phyloP scores from a whole-genome alignment of 2,113 vertebrate species.

The Pelvicachromis taeniatus region DNA sequence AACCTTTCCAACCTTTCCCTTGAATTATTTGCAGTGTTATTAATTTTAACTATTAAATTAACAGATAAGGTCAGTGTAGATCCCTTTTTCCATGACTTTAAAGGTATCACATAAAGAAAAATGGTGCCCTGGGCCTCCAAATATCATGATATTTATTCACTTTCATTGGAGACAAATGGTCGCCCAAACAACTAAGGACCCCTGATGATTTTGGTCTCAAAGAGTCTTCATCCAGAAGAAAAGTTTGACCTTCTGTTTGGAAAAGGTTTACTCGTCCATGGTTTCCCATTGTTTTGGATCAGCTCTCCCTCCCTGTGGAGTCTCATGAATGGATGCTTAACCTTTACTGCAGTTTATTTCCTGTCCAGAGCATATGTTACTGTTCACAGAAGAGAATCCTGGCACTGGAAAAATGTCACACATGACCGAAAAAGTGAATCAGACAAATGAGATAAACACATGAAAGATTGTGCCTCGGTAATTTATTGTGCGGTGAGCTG shows the following conservation, averaged over 20 bases:
- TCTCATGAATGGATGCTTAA: slow-evolving; percentile 2
- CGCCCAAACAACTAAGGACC: neutral
- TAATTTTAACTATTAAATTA: neutral
- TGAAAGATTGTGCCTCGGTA: neutral
- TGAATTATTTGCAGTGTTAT: neutral
- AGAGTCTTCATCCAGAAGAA: neutral
- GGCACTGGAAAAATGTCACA: neutral
- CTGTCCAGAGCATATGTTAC: neutral
- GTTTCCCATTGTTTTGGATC: neutral
- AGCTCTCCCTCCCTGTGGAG: neutral
- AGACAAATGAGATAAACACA: neutral
- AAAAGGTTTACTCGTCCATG: neutral
- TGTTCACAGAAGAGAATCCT: neutral
- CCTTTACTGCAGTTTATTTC: neutral
- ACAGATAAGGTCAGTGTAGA: neutral
- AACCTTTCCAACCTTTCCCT: neutral
- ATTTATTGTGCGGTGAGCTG: neutral
- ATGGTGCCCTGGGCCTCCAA: neutral
- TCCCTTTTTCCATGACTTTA: neutral
- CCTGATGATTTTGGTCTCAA: slow-evolving; percentile 25
- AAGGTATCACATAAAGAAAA: neutral
- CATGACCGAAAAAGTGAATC: neutral
- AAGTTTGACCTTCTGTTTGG: slow-evolving; percentile 29
- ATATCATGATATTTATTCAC: slow-evolving; percentile 28
- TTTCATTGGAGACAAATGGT: neutral